Evolutionary conservation across 1,140 invertebrate genomes (phyloP), one percentile per base, ranked within the genome.

Genomic region (Microplitis mediator): DNA sequence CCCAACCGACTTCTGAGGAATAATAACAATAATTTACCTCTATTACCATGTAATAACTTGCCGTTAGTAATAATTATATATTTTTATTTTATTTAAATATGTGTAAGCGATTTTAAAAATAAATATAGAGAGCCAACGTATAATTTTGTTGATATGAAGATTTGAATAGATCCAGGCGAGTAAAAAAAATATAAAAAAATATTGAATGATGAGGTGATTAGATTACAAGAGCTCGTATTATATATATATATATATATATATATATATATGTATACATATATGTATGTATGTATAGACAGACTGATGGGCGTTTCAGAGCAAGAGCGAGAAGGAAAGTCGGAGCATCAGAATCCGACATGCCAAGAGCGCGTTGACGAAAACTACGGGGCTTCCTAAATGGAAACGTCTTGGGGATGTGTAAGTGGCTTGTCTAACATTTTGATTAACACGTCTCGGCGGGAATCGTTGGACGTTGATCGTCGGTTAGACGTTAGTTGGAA

Each of bases 391-490:
- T 67, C 79, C 80, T 86, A 86, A 87, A 86, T 86, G 85, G 86
- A 84, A 86, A 87, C 86, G 85, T 87, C 86, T 85, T 79, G 79
- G 79, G 74, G 79, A 76, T 83, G 77, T 86, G 85, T 87, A 87
- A 87, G 86, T 86, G 86, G 85, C 85, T 86, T 87, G 86, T 87
- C 84, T 82, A 86, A 86, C 86, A 87, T 87, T 86, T 86, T 86
- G 86, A 87, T 87, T 86, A 86, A 86, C 86, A 87, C 86, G 86
- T 87, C 84, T 82, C 77, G 74, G 79, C 78, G 72, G 79, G 65
- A 67, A 9, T 72, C 63, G 71, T 11, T 45, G 39, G 39, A 45
- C 39, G 39, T 45, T 45, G 39, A 45, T 45, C 39, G 39, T 23
- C 23, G 23, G 23, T 23, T 23, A 23, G 23, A 23, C 23, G 23